phyloP scores from a whole-genome alignment of 2,113 vertebrate species.

The Chloebia gouldiae region DNA sequence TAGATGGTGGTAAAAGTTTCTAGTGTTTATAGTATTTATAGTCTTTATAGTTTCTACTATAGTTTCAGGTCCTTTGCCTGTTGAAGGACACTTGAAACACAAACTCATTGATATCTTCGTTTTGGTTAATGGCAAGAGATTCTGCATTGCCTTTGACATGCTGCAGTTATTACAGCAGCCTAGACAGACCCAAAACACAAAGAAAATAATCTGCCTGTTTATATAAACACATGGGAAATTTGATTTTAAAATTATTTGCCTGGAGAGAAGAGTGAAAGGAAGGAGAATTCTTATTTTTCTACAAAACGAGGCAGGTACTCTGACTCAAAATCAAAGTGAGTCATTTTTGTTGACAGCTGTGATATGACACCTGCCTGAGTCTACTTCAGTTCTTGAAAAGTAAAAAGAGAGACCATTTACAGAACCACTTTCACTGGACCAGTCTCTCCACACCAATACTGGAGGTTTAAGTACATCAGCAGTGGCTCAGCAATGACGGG shows the following conservation, averaged over 20 bases:
- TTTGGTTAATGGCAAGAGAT: background rate
- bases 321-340: background rate
- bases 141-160: background rate
- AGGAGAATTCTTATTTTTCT: background rate
- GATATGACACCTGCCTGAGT: background rate
- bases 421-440: background rate
- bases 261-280: background rate
- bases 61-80: background rate
- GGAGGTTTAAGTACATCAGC: background rate
- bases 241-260: background rate
- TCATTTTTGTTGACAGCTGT: conserved; percentile 17
- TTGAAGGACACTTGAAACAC: background rate
- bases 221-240: background rate
- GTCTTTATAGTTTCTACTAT: background rate
- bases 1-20: background rate
- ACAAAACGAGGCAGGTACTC: background rate
- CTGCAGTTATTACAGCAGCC: background rate
- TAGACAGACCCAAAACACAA: background rate
- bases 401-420: background rate
- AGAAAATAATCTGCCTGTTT: background rate
- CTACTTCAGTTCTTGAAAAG: background rate
- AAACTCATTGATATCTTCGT: background rate
- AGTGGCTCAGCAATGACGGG: background rate
- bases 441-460: background rate
- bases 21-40: background rate